A percentile compares a stretch with the other conserved stretches of the same genome.
phyloP scores from a whole-genome alignment of 2,888 invertebrate genomes.

The Epistrophe eligans region DNA sequence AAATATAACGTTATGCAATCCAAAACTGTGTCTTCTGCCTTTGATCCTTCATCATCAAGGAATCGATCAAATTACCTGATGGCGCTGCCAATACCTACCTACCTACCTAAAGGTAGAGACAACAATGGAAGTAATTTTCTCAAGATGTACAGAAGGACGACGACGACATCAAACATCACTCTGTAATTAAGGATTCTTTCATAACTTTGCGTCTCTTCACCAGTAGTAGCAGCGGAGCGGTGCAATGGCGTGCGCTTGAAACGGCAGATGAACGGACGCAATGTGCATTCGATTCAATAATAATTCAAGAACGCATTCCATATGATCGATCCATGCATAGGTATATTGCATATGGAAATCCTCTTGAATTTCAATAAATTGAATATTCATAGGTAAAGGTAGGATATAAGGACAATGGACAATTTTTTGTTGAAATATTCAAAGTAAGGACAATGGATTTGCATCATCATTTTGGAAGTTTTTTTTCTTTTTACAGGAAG shows the following conservation, averaged over 20 bases:
- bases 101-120: not conserved
- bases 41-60: conserved; percentile 58
- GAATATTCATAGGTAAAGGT: conserved; percentile 31
- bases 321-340: conserved; percentile 15
- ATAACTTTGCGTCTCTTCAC: conserved; percentile 47
- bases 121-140: conserved; percentile 56
- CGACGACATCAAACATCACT: conserved; percentile 45
- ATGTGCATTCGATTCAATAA: conserved; percentile 59
- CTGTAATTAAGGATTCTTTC: conserved; percentile 61
- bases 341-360: conserved; percentile 40
- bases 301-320: conserved; percentile 50
- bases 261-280: conserved; percentile 71
- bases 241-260: conserved; percentile 40
- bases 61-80: conserved; percentile 71
- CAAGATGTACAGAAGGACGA: conserved; percentile 59
- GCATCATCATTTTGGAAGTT: conserved; percentile 66
- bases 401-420: conserved; percentile 54
- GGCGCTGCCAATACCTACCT: conserved; percentile 40
- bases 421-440: conserved; percentile 30
- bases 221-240: not conserved
- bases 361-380: conserved; percentile 58
- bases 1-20: conserved; percentile 51
- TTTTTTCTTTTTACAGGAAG: conserved; percentile 40
- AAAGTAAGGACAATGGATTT: conserved; percentile 66
- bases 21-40: conserved; percentile 57